Evolutionary conservation across 1,140 invertebrate genomes (phyloP).

Genomic region (Octopus bimaculoides): DNA sequence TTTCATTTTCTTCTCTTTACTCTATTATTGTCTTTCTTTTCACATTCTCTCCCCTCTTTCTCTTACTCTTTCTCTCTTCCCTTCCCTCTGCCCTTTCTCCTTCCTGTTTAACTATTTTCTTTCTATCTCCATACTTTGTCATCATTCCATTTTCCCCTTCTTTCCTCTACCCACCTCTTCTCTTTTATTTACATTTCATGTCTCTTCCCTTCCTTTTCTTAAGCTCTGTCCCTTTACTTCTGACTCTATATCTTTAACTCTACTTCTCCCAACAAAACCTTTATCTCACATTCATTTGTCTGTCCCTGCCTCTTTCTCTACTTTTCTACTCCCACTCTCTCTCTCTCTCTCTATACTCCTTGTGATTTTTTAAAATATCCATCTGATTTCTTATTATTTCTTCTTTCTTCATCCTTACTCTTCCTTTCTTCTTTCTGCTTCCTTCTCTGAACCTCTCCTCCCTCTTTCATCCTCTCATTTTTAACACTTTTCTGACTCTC

Average conservation of each 20-base stretch:
- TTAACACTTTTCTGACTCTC: neutral
- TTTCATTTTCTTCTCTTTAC: neutral
- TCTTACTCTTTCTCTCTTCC: neutral
- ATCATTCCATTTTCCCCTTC: neutral
- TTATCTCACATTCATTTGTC: neutral
- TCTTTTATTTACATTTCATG: neutral
- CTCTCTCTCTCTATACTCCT: neutral
- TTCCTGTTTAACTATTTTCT: neutral
- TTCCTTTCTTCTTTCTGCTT: neutral
- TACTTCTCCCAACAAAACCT: neutral
- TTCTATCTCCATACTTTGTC: neutral
- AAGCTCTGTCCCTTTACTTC: neutral
- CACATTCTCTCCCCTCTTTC: neutral
- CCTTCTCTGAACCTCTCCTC: neutral
- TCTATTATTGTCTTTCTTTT: neutral
- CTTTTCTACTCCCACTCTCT: conserved; percentile 4
- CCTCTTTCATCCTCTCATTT: neutral
- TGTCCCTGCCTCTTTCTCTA: neutral
- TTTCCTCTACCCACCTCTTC: neutral
- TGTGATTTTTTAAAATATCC: neutral
- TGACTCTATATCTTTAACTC: neutral
- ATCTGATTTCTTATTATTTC: too few relatives aligned
- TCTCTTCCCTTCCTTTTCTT: neutral
- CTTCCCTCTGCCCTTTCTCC: neutral
- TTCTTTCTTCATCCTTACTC: neutral